Base-by-base conservation (phyloP, 2,888 invertebrate genomes). In the Polymixis lichenea region DNA sequence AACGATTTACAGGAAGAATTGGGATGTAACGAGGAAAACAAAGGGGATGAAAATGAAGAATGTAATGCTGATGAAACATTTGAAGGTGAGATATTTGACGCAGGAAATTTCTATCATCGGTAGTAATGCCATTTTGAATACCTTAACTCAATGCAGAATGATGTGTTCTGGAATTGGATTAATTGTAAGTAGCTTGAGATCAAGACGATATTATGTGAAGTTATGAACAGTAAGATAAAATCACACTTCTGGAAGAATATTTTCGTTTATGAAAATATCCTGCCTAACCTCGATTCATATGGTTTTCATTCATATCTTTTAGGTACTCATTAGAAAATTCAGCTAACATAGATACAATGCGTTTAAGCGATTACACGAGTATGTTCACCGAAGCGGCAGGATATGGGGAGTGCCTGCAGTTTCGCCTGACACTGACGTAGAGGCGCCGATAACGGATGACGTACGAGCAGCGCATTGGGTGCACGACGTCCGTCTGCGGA, bases 391-490 rank as follows among this genome's bases (percentile, higher is more conserved):
- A 73, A 81, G 86, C 90, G 91, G 89, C 90, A 90, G 90, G 68
- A 55, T 89, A 87, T 85, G 87, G 89, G 85, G 83, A 88, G 83
- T 82, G 88, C 87, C 86, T 89, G 86, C 87, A 82, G 86, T 80
- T 82, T 69, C 78, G 83, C 80, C 89, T 91, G 95, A 94, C 94
- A 93, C 89, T 94, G 94, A 95, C 95, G 91, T 91, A 95, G 90
- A 91, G 86, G 76, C 85, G 89, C 89, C 92, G 94, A 95, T 95
- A 95, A 94, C 91, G 90, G 88, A 94, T 95, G 95, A 96, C 93
- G 91, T 93, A 95, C 89, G 92, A 90, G 51, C 84, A 88, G 86
- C 86, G 88, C 91, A 91, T 86, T 93, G 95, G 95, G 95, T 95
- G 94, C 94, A 88, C 88, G 86, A 91, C 88, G 90, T 90, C 89